Evolutionary conservation across 2,888 invertebrate genomes (phyloP), one percentile per base, ranked within the genome.

Genomic region (Plagodis dolabraria): DNA sequence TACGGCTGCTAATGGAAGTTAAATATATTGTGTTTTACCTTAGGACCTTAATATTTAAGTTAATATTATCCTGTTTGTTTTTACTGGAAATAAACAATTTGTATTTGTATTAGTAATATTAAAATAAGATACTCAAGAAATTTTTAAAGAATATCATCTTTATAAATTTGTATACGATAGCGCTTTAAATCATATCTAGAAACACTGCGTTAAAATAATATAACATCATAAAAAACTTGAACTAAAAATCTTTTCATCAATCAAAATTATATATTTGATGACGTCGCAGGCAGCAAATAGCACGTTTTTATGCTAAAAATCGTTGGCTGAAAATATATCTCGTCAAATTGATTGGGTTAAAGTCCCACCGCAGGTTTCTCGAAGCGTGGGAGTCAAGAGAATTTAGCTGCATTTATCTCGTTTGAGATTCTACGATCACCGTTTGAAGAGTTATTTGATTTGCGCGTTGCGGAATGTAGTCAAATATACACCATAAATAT

Each of bases 361-460:
- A 60, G 51, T 47, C 40, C 51, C 48, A 38, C 47, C 53, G 38
- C 59, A 54, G 34, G 40, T 35, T 5, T n/a, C 12, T 12, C 6
- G 33, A 43, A 42, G 47, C 51, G 44, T 43, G 43, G 12, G 34
- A 51, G 38, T 52, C 42, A 10, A 9, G 42, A 43, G 34, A 61
- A 47, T 49, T 47, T 46, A 35, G 52, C 49, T 68, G 63, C 57
- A 53, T 12, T 11, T 43, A 47, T 47, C 38, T 56, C 51, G 60
- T 57, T 63, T 53, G 51, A 22, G 48, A 57, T 57, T 50, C 63
- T 57, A 57, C 53, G 58, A 43, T 57, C 36, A 55, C 42, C 10
- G 36, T 12, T 40, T n/a, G 43, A 46, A 11, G 53, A 60, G 60
- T 67, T 66, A 70, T 70, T 69, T 64, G 63, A 67, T 66, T 69